Evolutionary conservation across 2,797 vertebrate genomes (phyloP).

Genomic region (Hyperoplus lanceolatus): DNA sequence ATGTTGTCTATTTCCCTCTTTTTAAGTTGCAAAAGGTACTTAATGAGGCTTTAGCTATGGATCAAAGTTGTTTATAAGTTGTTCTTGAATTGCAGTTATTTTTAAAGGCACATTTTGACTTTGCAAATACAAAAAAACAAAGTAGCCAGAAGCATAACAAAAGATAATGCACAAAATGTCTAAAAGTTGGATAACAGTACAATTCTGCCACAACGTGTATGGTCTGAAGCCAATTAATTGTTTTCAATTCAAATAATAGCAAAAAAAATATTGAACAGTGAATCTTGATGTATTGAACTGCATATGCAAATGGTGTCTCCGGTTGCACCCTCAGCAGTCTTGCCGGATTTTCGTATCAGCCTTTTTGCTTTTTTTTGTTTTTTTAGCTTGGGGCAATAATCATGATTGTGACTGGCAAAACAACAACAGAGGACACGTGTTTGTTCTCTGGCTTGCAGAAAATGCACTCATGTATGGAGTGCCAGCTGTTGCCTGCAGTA

Average conservation of each 20-base stretch:
- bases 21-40: background rate
- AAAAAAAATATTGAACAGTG: background rate
- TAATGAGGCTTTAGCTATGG: background rate
- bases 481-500: conserved; percentile 77
- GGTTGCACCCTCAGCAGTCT: conserved; percentile 47
- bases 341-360: conserved; percentile 5
- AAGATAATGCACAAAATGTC: background rate
- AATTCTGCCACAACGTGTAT: conserved; percentile 19
- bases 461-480: conserved; percentile 69
- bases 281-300: conserved; percentile 36
- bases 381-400: conserved; percentile 69
- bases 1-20: too few species aligned
- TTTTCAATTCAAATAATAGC: conserved; percentile 34
- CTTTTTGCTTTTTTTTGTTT: conserved; percentile 49
- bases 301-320: conserved; percentile 49
- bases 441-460: conserved; percentile 71
- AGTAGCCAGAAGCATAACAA: background rate
- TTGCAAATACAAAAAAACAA: background rate
- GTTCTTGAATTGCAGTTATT: background rate
- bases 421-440: conserved; percentile 71
- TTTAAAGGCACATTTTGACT: background rate
- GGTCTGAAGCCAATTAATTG: conserved; percentile 29
- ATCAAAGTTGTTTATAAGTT: background rate
- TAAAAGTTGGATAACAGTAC: conserved; percentile 14
- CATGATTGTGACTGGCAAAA: conserved; percentile 72